Base-by-base conservation (phyloP, 2,888 invertebrate genomes). In the Galeruca laticollis region DNA sequence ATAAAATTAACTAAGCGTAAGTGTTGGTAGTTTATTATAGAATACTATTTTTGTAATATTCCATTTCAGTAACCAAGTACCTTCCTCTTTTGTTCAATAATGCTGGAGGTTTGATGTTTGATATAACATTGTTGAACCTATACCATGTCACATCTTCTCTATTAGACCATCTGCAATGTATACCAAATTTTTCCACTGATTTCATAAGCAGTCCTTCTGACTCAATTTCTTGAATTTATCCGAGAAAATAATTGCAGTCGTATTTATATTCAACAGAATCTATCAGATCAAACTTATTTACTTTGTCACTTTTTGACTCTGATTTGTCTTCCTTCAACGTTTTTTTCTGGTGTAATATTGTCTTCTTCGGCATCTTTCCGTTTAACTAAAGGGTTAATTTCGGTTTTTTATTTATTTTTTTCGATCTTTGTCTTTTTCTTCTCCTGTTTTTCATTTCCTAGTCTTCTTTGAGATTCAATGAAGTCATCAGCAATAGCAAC, bases 1-100 rank as follows among this genome's bases (percentile, higher is more conserved):
- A n/a, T n/a, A n/a, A 21, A 54, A 54, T 54, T n/a, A 54, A 54
- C 54, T 18, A 40, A 60, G 60, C 40, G n/a, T 60, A 60, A 60
- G n/a, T n/a, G n/a, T 60, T 40, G 18, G 13, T 60, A 37, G n/a
- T 60, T 60, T 15, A 60, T 60, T 60, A 60, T 60, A 60, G 18
- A 60, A 40, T 37, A 60, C 60, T 40, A 60, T 60, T 60, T n/a
- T n/a, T 60, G 40, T 60, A 40, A 20, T 37, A 60, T 13, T 60
- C 8, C 35, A 47, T 60, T 47, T n/a, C 10, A 47, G 43, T 3
- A 60, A 47, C 21, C 2, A n/a, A n/a, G n/a, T n/a, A n/a, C n/a
- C n/a, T 43, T 26, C 47, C 49, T 60, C 60, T 49, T 61, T 49
- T 61, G 20, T 61, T 31, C n/a, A 61, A 47, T 26, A 43, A 43